Evolutionary conservation across 2,113 vertebrate species (phyloP).

Genomic region (Oryzias woworae): DNA sequence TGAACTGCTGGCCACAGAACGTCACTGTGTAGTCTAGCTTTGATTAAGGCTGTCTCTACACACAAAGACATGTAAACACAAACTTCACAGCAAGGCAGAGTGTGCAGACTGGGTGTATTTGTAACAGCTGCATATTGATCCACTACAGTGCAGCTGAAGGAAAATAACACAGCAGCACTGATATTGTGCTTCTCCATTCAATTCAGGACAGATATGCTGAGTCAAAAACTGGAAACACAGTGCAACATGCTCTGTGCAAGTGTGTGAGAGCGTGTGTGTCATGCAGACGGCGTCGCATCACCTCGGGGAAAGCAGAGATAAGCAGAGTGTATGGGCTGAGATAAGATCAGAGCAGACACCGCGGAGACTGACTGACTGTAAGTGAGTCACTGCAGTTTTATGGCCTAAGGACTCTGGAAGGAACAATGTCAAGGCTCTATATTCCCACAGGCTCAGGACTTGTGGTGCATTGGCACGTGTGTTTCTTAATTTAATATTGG

Average conservation of each 20-base stretch:
- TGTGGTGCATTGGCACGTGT: no score
- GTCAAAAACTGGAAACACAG: slow-evolving; percentile 54
- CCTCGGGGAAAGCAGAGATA: slow-evolving; percentile 69
- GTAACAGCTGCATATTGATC: slow-evolving; percentile 70
- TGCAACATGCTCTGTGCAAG: slow-evolving; percentile 15
- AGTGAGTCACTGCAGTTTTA: slow-evolving; percentile 64
- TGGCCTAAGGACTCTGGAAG: slow-evolving; percentile 21
- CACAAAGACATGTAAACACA: slow-evolving; percentile 29
- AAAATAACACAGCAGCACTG: slow-evolving; percentile 52
- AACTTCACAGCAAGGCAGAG: slow-evolving; percentile 21
- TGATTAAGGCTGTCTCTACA: slow-evolving; percentile 27
- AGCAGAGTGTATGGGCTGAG: slow-evolving; percentile 66
- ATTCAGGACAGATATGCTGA: slow-evolving; percentile 54
- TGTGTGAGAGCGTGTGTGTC: slow-evolving; percentile 31
- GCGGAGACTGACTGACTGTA: slow-evolving; percentile 68
- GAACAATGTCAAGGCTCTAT: slow-evolving; percentile 3
- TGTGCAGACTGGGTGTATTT: slow-evolving; percentile 58
- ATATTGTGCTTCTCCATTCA: slow-evolving; percentile 25
- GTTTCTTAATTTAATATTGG: no score
- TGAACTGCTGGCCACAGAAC: slow-evolving; percentile 51
- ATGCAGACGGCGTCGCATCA: slow-evolving; percentile 67
- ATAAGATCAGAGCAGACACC: slow-evolving; percentile 68
- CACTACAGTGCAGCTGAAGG: slow-evolving; percentile 26
- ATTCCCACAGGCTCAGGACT: no score
- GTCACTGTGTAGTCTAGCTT: slow-evolving; percentile 72